phyloP scores from a whole-genome alignment of 2,113 vertebrate species.

The Mobula hypostoma region DNA sequence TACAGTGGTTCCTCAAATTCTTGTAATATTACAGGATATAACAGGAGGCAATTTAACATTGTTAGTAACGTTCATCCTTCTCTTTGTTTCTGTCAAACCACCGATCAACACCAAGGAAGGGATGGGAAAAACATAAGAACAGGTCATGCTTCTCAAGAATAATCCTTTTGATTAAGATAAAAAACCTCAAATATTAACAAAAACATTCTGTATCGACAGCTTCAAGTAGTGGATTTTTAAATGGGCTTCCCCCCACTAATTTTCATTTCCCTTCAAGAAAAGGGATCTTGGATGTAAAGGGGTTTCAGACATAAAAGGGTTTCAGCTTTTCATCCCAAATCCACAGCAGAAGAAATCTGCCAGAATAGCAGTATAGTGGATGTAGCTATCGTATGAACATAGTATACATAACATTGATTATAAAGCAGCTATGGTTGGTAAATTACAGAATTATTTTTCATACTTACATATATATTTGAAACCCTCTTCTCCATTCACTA shows the following conservation, averaged over 20 bases:
- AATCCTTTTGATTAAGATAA: background rate
- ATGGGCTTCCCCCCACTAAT: background rate
- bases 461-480: conserved; percentile 40
- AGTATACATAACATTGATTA: background rate
- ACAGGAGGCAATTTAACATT: too few species aligned
- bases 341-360: background rate
- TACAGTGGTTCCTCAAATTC: too few species aligned
- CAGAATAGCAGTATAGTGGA: background rate
- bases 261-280: background rate
- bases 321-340: background rate
- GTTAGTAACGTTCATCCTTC: too few species aligned
- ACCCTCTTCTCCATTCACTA: conserved; percentile 37
- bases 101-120: background rate
- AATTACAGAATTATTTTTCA: background rate
- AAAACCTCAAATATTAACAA: background rate
- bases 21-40: too few species aligned
- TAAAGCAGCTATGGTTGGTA: background rate
- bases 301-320: background rate
- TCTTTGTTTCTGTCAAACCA: background rate
- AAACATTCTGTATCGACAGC: background rate
- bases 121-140: background rate
- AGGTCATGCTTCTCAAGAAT: background rate
- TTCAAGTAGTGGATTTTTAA: background rate
- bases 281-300: too few species aligned
- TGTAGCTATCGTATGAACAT: background rate